A percentile compares a stretch with the other conserved stretches of the same genome.
Evolutionary conservation across 2,797 vertebrate species (phyloP).

Genomic region (Sebastiscus albofasciatus): DNA sequence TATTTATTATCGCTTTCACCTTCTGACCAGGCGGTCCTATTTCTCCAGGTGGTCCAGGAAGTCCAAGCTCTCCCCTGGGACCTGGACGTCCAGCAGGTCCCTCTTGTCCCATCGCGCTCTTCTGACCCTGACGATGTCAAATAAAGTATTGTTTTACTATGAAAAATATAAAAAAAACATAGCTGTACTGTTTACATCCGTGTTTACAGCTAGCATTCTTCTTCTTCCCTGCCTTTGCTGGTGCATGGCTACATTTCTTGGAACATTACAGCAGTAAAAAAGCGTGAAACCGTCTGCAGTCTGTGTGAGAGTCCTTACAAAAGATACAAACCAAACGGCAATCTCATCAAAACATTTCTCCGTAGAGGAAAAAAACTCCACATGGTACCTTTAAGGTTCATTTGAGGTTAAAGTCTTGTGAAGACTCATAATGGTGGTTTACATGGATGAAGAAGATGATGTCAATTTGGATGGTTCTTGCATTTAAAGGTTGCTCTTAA

Average conservation of each 20-base stretch:
- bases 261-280: not conserved
- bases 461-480: not conserved
- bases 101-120: slow-evolving; percentile 82
- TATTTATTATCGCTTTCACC: slow-evolving; percentile 73
- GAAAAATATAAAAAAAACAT: not conserved
- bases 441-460: not conserved
- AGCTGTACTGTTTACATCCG: not conserved
- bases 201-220: not conserved
- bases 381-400: not conserved
- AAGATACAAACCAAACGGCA: not conserved
- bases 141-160: not conserved
- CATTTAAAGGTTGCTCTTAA: not conserved
- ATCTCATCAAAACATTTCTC: not conserved
- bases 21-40: slow-evolving; percentile 87
- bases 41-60: slow-evolving; percentile 87
- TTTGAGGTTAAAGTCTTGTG: not conserved
- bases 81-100: slow-evolving; percentile 89
- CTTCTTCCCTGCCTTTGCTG: not conserved
- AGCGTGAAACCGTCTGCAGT: not conserved
- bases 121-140: slow-evolving; percentile 83
- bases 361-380: not conserved
- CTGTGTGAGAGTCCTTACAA: not conserved
- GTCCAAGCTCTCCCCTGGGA: slow-evolving; percentile 85
- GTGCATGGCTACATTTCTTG: not conserved
- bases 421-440: not conserved